Conservation (phyloP, 2,797 vertebrate species). For the Bovichtus variegatus region DNA sequence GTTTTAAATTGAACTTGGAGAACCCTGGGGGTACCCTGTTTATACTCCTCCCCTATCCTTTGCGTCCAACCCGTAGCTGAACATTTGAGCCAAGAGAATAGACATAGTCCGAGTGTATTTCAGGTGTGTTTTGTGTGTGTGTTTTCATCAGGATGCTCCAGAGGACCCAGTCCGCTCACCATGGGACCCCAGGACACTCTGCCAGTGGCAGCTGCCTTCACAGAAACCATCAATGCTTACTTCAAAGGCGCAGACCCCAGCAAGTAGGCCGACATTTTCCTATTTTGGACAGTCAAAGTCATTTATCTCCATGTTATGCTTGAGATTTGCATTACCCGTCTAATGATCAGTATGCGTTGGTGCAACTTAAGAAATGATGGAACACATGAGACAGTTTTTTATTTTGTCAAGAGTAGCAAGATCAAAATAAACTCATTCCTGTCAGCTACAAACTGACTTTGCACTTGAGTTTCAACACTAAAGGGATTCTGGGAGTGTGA, state of each 20-base stretch:
- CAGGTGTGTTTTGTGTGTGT: conserved; percentile 17
- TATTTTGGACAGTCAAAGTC: background rate
- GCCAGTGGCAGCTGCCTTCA: conserved; percentile 98
- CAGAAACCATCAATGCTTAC: conserved; percentile 97
- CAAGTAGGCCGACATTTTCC: conserved; percentile 86
- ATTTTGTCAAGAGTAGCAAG: background rate
- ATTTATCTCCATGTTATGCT: no score
- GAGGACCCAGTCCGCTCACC: conserved; percentile 97
- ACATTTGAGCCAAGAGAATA: background rate
- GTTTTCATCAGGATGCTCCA: conserved; percentile 89
- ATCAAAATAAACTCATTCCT: background rate
- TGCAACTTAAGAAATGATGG: background rate
- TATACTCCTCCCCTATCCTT: background rate
- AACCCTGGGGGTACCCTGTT: no score
- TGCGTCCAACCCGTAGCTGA: background rate
- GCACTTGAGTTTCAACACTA: background rate
- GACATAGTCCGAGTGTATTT: background rate
- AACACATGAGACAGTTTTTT: background rate
- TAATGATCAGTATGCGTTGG: background rate
- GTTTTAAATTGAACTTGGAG: no score
- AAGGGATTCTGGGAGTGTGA: background rate
- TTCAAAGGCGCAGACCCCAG: conserved; percentile 98
- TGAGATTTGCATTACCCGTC: conserved; percentile 15
- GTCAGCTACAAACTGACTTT: background rate
- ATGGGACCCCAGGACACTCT: conserved; percentile 98